A percentile compares a stretch with the other conserved stretches of the same genome.
phyloP scores from a whole-genome alignment of 2,113 vertebrate species.

The Tragelaphus strepsiceros region DNA sequence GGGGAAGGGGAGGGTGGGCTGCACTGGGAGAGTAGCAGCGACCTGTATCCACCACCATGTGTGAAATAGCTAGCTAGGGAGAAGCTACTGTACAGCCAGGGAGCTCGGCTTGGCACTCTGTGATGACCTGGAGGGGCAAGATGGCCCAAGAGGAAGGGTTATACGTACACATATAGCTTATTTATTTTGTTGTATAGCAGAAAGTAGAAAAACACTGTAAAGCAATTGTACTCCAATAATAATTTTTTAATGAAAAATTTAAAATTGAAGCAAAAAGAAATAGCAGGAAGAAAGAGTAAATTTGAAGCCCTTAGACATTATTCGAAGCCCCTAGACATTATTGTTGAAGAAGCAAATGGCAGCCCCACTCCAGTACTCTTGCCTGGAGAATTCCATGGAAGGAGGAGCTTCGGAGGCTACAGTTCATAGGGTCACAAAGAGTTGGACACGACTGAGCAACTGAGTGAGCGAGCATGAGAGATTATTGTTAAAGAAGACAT shows the following conservation, averaged over 20 bases:
- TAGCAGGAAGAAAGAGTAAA: not conserved
- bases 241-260: not conserved
- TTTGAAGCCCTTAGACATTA: not conserved
- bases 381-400: not conserved
- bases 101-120: not conserved
- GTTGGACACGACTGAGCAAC: not conserved
- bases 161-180: not conserved
- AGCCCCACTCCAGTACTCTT: not conserved
- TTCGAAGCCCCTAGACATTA: too few relatives aligned
- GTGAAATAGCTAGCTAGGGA: not conserved
- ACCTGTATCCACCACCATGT: not conserved
- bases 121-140: not conserved
- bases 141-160: not conserved
- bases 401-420: not conserved
- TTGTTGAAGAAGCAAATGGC: not conserved
- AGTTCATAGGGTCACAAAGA: not conserved
- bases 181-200: not conserved
- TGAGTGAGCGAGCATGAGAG: fast-evolving
- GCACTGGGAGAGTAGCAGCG: not conserved
- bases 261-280: not conserved
- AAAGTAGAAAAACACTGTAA: not conserved
- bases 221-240: not conserved
- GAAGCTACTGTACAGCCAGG: not conserved
- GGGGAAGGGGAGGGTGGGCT: not conserved
- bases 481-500: not conserved